Base-by-base conservation (phyloP, 2,797 vertebrate genomes). In the Prionace glauca region DNA sequence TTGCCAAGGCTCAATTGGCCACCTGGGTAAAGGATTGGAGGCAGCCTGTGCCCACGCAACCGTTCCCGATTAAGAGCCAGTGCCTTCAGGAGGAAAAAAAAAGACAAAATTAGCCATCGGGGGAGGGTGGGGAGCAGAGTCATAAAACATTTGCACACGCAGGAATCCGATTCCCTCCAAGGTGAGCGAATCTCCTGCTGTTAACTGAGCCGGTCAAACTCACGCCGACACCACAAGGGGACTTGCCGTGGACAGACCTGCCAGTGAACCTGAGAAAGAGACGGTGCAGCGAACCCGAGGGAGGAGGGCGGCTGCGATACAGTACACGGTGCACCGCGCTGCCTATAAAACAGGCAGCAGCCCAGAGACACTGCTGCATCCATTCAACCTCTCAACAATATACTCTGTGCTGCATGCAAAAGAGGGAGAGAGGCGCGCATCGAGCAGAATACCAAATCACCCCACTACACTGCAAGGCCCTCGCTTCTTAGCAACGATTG, bases 401-500 rank as follows among this genome's bases (percentile, higher is more conserved):
- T 99, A 99, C 99, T 99, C 99, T 99, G 99, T 99, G 98, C 99
- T 98, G 99, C 98, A 99, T 99, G 99, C 98, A 99, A 99, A 99
- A 99, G 99, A 98, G 97, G 98, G 98, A 97, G 77, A 79, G 77
- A 36, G 14, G 32, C 3, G 29, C 56, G 98, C 97, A 98, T 98
- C 97, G 98, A 98, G 97, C 98, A 97, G 99, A 99, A 99, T 99
- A 99, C 98, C 98, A 99, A 99, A 99, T 99, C 98, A 99, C 98
- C 98, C 99, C 98, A 98, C 99, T 98, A 99, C 98, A 98, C 98
- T 98, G 98, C 97, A 97, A 98, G 98, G 97, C 98, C 98, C 98
- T 98, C 97, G 99, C 98, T 99, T 98, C 99, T 99, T 99, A 98
- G 98, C 98, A 99, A 99, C 98, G 97, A 98, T 97, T 98, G 97